A percentile compares a stretch with the other conserved stretches of the same genome.
Conservation (phyloP, 1,140 invertebrate species). For the Scaptomyza montana region DNA sequence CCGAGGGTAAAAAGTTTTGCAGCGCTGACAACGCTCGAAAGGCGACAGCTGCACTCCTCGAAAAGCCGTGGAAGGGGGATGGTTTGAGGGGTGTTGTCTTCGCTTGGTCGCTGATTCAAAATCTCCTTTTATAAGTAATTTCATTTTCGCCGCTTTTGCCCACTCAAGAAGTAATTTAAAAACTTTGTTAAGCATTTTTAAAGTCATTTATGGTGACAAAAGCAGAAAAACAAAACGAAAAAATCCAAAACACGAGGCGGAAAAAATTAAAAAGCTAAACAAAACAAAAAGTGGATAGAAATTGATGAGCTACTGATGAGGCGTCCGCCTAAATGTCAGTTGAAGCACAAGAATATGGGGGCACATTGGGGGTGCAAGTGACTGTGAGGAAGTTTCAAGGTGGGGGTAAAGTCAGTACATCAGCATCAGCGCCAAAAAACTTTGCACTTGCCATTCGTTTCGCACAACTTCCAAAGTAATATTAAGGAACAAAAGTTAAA, state of each 20-base stretch:
- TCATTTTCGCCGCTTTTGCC: constrained; percentile 63
- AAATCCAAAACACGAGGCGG: constrained; percentile 7
- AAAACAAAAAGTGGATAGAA: constrained; percentile 32
- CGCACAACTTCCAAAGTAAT: constrained; percentile 9
- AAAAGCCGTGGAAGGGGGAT: constrained; percentile 4
- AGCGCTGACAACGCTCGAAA: constrained; percentile 17
- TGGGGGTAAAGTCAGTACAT: constrained; percentile 41
- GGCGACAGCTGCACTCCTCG: constrained; percentile 66
- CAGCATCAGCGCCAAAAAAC: constrained; percentile 57
- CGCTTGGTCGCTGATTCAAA: constrained; percentile 40
- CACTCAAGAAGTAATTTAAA: constrained; percentile 77
- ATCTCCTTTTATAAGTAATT: constrained; percentile 76
- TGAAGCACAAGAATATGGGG: neutral
- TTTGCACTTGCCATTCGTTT: constrained; percentile 65
- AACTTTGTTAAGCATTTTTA: constrained; percentile 80
- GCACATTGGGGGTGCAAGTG: too few species aligned
- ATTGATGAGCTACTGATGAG: constrained; percentile 79
- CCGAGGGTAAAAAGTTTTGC: constrained; percentile 31
- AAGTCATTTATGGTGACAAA: constrained; percentile 69
- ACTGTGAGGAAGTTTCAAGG: neutral
- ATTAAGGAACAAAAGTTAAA: constrained; percentile 13
- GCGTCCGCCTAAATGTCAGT: constrained; percentile 25
- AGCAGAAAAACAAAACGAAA: constrained; percentile 16
- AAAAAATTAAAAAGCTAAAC: constrained; percentile 14
- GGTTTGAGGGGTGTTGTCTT: neutral